Evolutionary conservation across 2,797 vertebrate species (phyloP).

Genomic region (Micropoecilia bifurca): DNA sequence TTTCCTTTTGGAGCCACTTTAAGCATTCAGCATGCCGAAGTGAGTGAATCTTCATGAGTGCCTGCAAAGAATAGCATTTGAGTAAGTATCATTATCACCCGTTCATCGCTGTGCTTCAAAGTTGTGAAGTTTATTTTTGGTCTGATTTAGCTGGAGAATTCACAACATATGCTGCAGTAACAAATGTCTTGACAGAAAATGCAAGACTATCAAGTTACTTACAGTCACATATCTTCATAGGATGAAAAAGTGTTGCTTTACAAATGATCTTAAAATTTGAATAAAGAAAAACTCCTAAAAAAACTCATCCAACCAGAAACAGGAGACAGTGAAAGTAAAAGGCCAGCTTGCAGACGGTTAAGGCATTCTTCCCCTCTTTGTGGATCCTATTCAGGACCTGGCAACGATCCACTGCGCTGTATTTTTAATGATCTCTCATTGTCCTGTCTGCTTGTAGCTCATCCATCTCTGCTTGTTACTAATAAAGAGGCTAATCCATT

Average conservation of each 20-base stretch:
- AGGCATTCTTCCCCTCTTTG: slow-evolving; percentile 46
- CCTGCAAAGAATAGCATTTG: neutral
- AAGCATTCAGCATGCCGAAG: neutral
- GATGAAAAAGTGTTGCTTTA: neutral
- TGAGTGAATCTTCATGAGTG: neutral
- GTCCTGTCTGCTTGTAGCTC: slow-evolving; percentile 69
- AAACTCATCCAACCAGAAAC: neutral
- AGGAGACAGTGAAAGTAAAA: slow-evolving; percentile 54
- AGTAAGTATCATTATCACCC: neutral
- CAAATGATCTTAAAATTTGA: neutral
- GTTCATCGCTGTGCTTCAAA: neutral
- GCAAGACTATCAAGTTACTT: neutral
- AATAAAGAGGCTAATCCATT: slow-evolving; percentile 75
- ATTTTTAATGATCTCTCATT: slow-evolving; percentile 80
- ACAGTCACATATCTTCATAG: neutral
- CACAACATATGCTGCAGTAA: neutral
- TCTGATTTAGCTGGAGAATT: neutral
- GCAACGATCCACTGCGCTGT: slow-evolving; percentile 60
- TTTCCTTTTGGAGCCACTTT: neutral
- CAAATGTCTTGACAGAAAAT: neutral
- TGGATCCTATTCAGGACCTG: slow-evolving; percentile 65
- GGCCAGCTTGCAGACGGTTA: slow-evolving; percentile 30
- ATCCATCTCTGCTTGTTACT: slow-evolving; percentile 70
- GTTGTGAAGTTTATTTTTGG: neutral
- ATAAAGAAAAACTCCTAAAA: neutral